phyloP scores from a whole-genome alignment of 2,888 invertebrate genomes.

The Herminia tarsipennalis region DNA sequence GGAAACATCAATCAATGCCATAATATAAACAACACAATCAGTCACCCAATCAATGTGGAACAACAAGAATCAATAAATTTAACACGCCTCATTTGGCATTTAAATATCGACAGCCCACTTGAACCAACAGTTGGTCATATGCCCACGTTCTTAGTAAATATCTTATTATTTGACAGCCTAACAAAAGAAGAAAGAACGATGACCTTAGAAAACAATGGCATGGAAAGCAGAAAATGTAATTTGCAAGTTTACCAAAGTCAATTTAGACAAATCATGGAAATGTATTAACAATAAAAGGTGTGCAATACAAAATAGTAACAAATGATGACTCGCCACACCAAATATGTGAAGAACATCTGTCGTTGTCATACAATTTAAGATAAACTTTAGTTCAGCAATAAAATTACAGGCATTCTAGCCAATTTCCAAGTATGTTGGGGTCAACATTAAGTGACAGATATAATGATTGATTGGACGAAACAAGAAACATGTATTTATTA shows the following conservation, averaged over 20 bases:
- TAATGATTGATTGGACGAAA: constrained; percentile 15
- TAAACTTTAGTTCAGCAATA: constrained; percentile 1
- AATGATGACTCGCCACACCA: too few species aligned
- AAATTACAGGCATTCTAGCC: constrained; percentile 4
- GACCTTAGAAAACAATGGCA: too few species aligned
- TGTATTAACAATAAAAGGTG: background rate
- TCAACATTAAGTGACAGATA: constrained; percentile 9
- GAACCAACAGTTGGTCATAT: constrained; percentile 15
- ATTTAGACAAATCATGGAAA: too few species aligned
- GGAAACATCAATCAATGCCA: constrained; percentile 35
- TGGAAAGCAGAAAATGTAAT: too few species aligned
- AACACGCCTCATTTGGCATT: constrained; percentile 27
- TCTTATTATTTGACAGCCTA: background rate
- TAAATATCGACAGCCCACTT: constrained; percentile 32
- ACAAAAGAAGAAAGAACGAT: background rate
- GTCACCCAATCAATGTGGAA: constrained; percentile 15
- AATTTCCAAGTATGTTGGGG: constrained; percentile 7
- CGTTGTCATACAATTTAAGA: background rate
- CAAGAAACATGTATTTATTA: constrained; percentile 31
- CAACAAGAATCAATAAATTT: constrained; percentile 32
- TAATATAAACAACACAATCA: constrained; percentile 12
- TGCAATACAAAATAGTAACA: background rate
- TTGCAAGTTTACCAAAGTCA: too few species aligned
- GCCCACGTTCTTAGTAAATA: constrained; percentile 25
- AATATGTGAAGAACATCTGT: too few species aligned